phyloP scores from a whole-genome alignment of 1,140 invertebrate genomes.

The Archegozetes longisetosus region DNA sequence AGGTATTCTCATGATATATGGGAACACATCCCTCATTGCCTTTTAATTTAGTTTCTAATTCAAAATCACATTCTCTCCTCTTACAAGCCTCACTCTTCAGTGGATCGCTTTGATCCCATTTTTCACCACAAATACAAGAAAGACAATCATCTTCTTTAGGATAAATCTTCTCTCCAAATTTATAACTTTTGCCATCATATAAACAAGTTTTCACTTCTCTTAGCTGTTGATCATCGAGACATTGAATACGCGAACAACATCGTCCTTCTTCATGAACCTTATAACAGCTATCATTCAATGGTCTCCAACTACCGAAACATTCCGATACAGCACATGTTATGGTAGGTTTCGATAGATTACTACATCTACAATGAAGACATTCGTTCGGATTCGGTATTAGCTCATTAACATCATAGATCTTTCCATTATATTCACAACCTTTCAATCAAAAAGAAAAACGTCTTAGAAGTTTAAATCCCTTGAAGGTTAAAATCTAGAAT shows the following conservation, averaged over 20 bases:
- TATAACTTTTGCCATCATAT: conserved; percentile 17
- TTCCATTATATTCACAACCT: not conserved
- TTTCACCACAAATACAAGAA: conserved; percentile 17
- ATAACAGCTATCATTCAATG: not conserved
- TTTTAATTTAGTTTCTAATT: not conserved
- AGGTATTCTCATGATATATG: conserved; percentile 22
- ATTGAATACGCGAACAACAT: conserved; percentile 5
- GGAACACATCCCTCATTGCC: conserved; percentile 18
- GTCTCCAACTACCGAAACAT: not conserved
- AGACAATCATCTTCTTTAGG: conserved; percentile 19
- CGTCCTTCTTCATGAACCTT: conserved; percentile 3
- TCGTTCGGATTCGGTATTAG: not conserved
- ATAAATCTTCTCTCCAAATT: conserved; percentile 18
- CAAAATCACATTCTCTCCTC: not conserved
- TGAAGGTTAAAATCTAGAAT: not conserved
- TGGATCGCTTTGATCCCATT: conserved; percentile 16
- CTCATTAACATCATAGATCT: not conserved
- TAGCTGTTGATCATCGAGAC: not conserved
- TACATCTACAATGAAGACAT: not conserved
- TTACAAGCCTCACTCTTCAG: conserved; percentile 9
- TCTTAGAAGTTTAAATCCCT: not conserved
- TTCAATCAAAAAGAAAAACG: not conserved
- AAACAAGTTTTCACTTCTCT: conserved; percentile 8
- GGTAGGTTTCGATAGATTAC: not conserved
- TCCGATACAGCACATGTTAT: not conserved